These are phyloP conservation scores for Seira sanloemensis DNA, from an alignment of 2,888 invertebrate genomes.

Conservation along the genomic window DNA sequence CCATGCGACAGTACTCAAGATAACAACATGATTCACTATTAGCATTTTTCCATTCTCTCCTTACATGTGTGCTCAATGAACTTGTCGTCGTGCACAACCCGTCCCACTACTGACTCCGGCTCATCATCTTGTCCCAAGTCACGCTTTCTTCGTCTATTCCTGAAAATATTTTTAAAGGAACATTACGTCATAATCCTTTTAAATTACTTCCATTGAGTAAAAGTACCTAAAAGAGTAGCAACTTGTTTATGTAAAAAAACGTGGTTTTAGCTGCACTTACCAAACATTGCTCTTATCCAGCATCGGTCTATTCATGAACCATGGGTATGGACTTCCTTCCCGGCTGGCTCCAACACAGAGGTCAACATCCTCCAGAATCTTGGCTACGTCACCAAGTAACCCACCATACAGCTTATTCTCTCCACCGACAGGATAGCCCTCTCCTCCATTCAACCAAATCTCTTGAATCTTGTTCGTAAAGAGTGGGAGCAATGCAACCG, in stretches of 20 bases:
- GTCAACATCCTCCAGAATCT: conserved; percentile 38
- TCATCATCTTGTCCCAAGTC: neutral
- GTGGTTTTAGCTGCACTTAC: too few species aligned
- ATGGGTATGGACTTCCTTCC: conserved; percentile 31
- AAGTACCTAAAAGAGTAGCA: too few species aligned
- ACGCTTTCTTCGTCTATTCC: neutral
- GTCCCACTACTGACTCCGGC: neutral
- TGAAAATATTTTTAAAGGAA: too few species aligned
- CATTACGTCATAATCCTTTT: too few species aligned
- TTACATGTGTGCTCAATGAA: conserved; percentile 5
- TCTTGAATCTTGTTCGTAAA: conserved; percentile 34
- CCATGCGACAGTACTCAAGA: too few species aligned
- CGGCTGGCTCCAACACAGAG: conserved; percentile 27
- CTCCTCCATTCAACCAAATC: conserved; percentile 9
- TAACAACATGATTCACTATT: neutral
- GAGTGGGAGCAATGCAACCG: conserved; percentile 24
- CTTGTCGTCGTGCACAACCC: neutral
- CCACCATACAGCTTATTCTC: conserved; percentile 42
- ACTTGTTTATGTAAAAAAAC: too few species aligned
- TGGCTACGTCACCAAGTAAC: conserved; percentile 31
- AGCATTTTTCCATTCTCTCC: neutral
- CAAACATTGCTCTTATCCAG: conserved; percentile 32
- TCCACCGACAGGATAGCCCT: conserved; percentile 15
- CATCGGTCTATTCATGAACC: conserved; percentile 51
- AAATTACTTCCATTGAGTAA: too few species aligned